These are phyloP conservation scores for Spodoptera frugiperda DNA, from an alignment of 1,140 invertebrate species.

Conservation along the genomic window DNA sequence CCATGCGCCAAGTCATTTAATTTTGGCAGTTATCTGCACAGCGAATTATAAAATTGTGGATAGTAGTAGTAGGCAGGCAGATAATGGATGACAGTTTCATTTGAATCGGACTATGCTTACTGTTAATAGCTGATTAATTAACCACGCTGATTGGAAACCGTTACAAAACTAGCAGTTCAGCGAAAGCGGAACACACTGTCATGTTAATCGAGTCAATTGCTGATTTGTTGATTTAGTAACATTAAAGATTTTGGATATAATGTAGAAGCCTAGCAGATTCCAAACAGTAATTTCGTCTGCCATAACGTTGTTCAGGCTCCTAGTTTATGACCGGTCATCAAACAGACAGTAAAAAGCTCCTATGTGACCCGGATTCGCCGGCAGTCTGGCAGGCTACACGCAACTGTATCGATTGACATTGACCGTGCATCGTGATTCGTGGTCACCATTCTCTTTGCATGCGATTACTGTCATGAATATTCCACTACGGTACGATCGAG, in stretches of 20 bases:
- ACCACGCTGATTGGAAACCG: conserved; percentile 39
- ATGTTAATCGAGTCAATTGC: background rate
- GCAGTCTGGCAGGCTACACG: conserved; percentile 25
- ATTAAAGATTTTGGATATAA: too few species aligned
- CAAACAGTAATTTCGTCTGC: background rate
- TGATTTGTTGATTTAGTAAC: too few species aligned
- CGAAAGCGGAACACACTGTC: conserved; percentile 35
- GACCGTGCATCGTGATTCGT: conserved; percentile 54
- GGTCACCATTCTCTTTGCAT: conserved; percentile 50
- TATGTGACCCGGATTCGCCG: conserved; percentile 39
- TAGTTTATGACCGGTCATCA: background rate
- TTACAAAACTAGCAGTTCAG: conserved; percentile 29
- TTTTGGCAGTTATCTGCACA: background rate
- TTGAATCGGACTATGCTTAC: conserved; percentile 6
- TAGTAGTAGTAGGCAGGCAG: background rate
- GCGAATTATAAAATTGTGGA: background rate
- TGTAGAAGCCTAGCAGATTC: too few species aligned
- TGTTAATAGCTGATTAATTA: conserved; percentile 32
- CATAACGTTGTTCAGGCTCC: background rate
- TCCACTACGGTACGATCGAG: conserved; percentile 34
- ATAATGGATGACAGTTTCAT: background rate
- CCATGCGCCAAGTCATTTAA: conserved; percentile 11
- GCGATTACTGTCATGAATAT: conserved; percentile 50
- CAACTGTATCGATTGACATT: conserved; percentile 56
- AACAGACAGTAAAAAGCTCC: conserved; percentile 17